These are phyloP conservation scores for Phalacrocorax carbo DNA, from an alignment of 2,113 vertebrate genomes.

Conservation along the genomic window DNA sequence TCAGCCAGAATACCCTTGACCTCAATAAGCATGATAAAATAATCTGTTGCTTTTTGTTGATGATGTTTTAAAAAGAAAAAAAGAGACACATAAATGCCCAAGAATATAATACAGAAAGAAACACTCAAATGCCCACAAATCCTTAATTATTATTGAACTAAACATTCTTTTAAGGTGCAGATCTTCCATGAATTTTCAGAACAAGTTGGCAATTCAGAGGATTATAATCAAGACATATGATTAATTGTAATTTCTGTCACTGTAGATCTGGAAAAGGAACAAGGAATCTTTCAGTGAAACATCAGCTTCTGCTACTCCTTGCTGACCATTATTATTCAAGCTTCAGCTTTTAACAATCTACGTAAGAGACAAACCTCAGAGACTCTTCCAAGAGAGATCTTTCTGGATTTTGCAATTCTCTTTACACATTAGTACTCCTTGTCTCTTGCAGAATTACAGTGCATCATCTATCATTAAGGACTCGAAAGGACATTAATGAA, in stretches of 20 bases:
- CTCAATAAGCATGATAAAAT: neutral
- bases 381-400: neutral
- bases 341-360: neutral
- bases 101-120: neutral
- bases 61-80: neutral
- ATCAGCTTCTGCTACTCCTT: neutral
- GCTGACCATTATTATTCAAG: neutral
- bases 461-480: neutral
- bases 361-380: neutral
- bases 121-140: neutral
- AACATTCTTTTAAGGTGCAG: neutral
- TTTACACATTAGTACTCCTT: neutral
- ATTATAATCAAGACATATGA: neutral
- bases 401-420: neutral
- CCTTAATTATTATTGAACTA: neutral
- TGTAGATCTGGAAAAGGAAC: neutral
- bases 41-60: neutral
- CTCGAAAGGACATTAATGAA: accelerated
- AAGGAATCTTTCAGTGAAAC: neutral
- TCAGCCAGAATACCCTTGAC: neutral
- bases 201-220: neutral
- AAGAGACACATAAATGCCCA: neutral
- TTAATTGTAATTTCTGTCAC: neutral
- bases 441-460: neutral
- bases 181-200: neutral